Evolutionary conservation across 37 sponge, comb jelly and placozoan genomes (phyloP), one percentile per base, ranked within the genome.

Genomic region (Eunapius fragilis): DNA sequence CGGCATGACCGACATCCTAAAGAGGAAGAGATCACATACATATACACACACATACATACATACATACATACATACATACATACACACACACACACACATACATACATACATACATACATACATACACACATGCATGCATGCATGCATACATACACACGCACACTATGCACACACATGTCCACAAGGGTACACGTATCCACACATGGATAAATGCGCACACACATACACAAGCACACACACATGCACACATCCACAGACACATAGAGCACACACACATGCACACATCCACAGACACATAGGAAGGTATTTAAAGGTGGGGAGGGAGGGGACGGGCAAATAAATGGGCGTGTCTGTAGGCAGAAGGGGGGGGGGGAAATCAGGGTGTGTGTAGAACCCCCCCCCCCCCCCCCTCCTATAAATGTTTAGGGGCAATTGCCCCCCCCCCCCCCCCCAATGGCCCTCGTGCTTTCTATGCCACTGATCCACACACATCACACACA

Each of bases 1-100:
- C 0, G 89, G 73, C 33, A 81, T 14, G 6, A 89, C 41, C 2
- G 28, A 41, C 31, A 80, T 45, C 74, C 94, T 94, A 32, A 6
- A 13, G 70, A 50, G 58, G 58, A 58, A 41, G 41, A 41, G 41
- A 6, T 6, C 30, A 72, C 31, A 72, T 11, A 3, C 31, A 33
- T 19, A 58, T 58, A 19, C 1, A 11, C 14, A 19, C 14, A 58
- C 17, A 11, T 58, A 58, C 17, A 58, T 13, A 58, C 48, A 77
- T 25, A 69, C 68, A 32, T 25, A n/a, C 69, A 37, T 28, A 67
- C 41, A 25, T 76, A 37, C 68, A 36, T 37, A 67, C 27, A 79
- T 32, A 79, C 70, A 74, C 31, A 74, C 27, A 49, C 4, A 49
- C 48, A 79, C 48, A 37, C 48, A 48, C 58, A 49, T 23, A 49